These are phyloP conservation scores for Aleiodes leptofemur DNA, from an alignment of 2,888 invertebrate species.

Conservation along the genomic window DNA sequence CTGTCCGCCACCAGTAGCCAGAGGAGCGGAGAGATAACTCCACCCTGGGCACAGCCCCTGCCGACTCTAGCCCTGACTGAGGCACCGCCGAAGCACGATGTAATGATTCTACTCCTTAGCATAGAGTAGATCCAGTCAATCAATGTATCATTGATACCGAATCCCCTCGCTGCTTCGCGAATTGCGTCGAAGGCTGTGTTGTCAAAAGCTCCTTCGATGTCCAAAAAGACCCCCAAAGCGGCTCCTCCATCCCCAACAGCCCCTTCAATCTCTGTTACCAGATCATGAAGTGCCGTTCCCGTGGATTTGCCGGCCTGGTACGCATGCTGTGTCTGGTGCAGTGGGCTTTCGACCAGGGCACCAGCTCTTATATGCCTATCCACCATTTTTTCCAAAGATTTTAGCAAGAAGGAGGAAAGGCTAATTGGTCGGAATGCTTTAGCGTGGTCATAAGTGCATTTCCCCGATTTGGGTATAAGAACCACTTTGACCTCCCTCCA, in stretches of 20 bases:
- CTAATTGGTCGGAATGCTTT: conserved; percentile 56
- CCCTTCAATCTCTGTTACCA: conserved; percentile 41
- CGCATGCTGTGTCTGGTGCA: conserved; percentile 54
- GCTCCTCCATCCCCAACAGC: conserved; percentile 18
- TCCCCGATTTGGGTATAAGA: conserved; percentile 54
- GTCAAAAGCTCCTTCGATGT: conserved; percentile 53
- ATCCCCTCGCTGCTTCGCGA: conserved; percentile 20
- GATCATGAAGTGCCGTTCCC: conserved; percentile 46
- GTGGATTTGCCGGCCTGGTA: conserved; percentile 53
- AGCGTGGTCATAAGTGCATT: conserved; percentile 39
- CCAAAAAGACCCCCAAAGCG: conserved; percentile 48
- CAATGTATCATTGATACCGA: conserved; percentile 4
- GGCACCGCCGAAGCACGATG: conserved; percentile 18
- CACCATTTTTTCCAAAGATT: conserved; percentile 58
- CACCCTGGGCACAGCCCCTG: conserved; percentile 44
- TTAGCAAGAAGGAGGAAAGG: conserved; percentile 55
- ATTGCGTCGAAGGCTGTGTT: conserved; percentile 46
- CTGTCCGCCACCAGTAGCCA: conserved; percentile 44
- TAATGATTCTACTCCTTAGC: conserved; percentile 22
- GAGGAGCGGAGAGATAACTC: conserved; percentile 43
- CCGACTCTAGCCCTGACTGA: conserved; percentile 16
- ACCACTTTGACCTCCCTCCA: conserved; percentile 48
- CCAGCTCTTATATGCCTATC: conserved; percentile 52
- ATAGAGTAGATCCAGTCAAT: conserved; percentile 13
- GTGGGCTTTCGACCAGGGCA: conserved; percentile 36